Conservation (phyloP, 2,888 invertebrate genomes). For the Aelia acuminata region DNA sequence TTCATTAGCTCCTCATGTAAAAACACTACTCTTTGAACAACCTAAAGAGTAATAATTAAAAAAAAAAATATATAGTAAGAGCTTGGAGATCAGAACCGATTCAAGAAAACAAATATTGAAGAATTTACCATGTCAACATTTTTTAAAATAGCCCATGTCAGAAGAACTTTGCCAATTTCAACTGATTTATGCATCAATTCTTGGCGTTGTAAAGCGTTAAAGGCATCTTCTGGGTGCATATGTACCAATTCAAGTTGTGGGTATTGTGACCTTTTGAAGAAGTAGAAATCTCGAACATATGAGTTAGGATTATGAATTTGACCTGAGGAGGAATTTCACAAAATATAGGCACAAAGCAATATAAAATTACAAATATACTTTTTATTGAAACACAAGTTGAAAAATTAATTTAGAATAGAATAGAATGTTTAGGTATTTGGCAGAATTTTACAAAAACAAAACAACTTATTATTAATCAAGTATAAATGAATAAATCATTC, state of each 20-base stretch:
- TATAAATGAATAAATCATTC: too few species aligned
- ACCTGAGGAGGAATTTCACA: constrained; percentile 75
- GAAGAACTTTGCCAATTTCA: constrained; percentile 94
- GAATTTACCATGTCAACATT: constrained; percentile 86
- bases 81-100: too few species aligned
- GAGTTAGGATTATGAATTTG: constrained; percentile 96
- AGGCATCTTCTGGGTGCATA: constrained; percentile 93
- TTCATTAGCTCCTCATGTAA: constrained; percentile 99
- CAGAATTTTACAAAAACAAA: too few species aligned
- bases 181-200: constrained; percentile 94
- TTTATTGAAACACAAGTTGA: neutral
- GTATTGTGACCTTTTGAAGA: constrained; percentile 96
- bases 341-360: too few species aligned
- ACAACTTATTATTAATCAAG: too few species aligned
- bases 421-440: too few species aligned
- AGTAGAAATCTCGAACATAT: constrained; percentile 95
- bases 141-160: constrained; percentile 92
- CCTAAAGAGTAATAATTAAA: constrained; percentile 73
- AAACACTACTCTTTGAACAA: constrained; percentile 97
- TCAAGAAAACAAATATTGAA: neutral
- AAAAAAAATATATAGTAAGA: too few species aligned
- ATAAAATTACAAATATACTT: too few species aligned
- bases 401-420: neutral
- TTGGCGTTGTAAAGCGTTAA: constrained; percentile 89
- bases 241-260: constrained; percentile 95